Base-by-base conservation (phyloP, 2,797 vertebrate species). In the Syngnathus rostellatus region DNA sequence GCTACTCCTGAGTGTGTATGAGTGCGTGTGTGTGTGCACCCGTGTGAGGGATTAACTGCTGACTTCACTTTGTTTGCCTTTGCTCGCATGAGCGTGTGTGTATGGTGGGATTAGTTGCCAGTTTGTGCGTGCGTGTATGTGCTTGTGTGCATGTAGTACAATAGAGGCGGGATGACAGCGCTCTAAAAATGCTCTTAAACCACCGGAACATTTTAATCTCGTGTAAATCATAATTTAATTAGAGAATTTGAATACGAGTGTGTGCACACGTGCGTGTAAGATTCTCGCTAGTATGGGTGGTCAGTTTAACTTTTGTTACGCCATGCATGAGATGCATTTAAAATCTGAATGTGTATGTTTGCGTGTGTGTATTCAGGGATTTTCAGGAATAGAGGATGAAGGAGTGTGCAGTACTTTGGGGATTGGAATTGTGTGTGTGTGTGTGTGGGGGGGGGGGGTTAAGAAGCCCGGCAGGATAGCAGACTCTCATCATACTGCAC, bases 201-300 rank as follows among this genome's bases (percentile, higher is more conserved):
- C 51, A 64, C 69, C 21, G 19, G 83, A 85, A 87, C 76, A 77
- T 81, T 84, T 79, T 84, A 84, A 83, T 83, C 83, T 83, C 70
- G 75, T 87, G 75, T 81, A 83, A 85, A 85, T 85, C 76, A 82
- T 83, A 77, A 84, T 83, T 82, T 82, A 82, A 85, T 86, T 80
- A 81, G 68, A 40, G 63, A 76, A 81, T 82, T 77, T 76, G 62
- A 83, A 81, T 76, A 63, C 45, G 43, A 73, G 73, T 72, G 65
- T 40, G 57, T 12, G 37, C 12, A 38, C 64, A 38, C 62, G 41
- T 55, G 67, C 39, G 67, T 46, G 59, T 66, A 38, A 37, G 46
- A 9, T 19, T 16, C 23, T 38, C 25, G 14, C 62, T 23, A 21
- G 9, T 31, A 16, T 48, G 43, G 31, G 62, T 63, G 62, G 25